Evolutionary conservation across 92 coral and sea anemone genomes (phyloP).

Genomic region (Porites cylindrica): DNA sequence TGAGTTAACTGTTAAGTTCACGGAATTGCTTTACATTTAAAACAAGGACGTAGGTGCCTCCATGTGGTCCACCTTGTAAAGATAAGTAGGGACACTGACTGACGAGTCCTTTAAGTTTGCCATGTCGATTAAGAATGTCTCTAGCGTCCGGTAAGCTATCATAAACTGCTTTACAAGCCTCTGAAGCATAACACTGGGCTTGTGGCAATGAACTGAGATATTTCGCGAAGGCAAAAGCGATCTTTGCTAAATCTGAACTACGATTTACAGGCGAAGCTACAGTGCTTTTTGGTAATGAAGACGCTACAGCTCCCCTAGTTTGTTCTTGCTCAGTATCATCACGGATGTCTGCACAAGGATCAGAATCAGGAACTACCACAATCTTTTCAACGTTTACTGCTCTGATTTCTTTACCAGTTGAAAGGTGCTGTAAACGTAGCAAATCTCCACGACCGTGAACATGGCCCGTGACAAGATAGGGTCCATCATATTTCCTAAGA

Average conservation of each 20-base stretch:
- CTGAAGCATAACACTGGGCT: conserved; percentile 52
- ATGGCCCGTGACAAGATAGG: conserved; percentile 49
- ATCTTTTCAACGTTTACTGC: conserved; percentile 68
- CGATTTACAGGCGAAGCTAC: not conserved
- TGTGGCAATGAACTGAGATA: conserved; percentile 37
- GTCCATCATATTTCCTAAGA: conserved; percentile 41
- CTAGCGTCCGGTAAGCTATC: conserved; percentile 55
- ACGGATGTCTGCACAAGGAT: conserved; percentile 23
- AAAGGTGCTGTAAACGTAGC: conserved; percentile 43
- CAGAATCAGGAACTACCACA: conserved; percentile 54
- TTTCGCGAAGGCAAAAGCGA: conserved; percentile 53
- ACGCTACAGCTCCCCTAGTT: not conserved
- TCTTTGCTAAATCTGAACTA: conserved; percentile 55
- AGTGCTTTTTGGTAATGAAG: not conserved
- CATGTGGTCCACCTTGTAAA: too few species aligned
- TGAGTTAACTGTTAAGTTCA: too few species aligned
- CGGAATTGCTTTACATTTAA: too few species aligned
- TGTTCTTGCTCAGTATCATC: conserved; percentile 14
- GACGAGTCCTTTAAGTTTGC: conserved; percentile 60
- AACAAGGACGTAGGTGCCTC: too few species aligned
- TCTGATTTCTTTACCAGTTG: conserved; percentile 40
- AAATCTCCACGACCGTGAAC: conserved; percentile 57
- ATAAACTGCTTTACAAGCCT: conserved; percentile 56
- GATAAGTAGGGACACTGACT: conserved; percentile 59
- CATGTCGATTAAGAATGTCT: conserved; percentile 53